These are phyloP conservation scores for Alcedo quadribrachys DNA, from an alignment of 2,797 vertebrate species.

Conservation along the genomic window DNA sequence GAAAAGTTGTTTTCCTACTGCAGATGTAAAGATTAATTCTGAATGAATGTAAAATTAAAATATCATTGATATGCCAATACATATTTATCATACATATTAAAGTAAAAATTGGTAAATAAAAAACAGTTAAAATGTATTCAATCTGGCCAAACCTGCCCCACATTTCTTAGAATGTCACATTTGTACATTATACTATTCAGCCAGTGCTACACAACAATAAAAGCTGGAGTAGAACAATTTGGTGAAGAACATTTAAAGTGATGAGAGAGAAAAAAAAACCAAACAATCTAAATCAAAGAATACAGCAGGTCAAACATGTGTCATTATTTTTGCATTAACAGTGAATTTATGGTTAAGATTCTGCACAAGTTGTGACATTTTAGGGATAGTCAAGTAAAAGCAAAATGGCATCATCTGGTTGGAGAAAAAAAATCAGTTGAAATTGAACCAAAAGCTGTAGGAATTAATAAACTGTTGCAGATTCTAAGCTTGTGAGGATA, in stretches of 20 bases:
- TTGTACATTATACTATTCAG: not conserved
- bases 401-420: not conserved
- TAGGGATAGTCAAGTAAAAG: not conserved
- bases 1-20: not conserved
- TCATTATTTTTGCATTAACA: not conserved
- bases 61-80: not conserved
- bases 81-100: not conserved
- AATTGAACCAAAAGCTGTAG: not conserved
- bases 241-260: not conserved
- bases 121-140: not conserved
- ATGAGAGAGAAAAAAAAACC: not conserved
- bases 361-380: not conserved
- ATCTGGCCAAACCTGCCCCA: not conserved
- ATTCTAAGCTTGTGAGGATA: not conserved
- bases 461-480: not conserved
- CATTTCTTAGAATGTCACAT: not conserved
- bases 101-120: not conserved
- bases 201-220: not conserved
- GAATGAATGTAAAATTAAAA: not conserved
- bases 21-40: not conserved
- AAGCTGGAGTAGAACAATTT: not conserved
- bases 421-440: not conserved
- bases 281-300: not conserved
- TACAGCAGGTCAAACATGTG: not conserved
- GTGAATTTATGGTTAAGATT: not conserved